Evolutionary conservation across 2,888 invertebrate genomes (phyloP), one percentile per base, ranked within the genome.

Genomic region (Onthophagus sagittarius): DNA sequence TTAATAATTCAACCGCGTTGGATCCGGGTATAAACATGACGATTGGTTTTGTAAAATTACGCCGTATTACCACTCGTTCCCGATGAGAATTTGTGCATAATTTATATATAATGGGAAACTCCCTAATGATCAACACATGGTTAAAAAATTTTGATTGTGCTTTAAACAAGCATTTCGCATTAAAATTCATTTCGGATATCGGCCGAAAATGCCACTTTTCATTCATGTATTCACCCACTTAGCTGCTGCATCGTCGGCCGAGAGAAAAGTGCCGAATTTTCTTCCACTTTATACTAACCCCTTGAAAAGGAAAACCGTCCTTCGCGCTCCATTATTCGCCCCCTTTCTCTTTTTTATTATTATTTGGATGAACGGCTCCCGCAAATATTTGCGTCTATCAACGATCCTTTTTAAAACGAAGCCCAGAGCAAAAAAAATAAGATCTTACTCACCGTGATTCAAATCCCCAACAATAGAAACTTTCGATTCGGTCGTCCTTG

Each of bases 391-490:
- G 39, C 39, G 39, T 11, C 39, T 7, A 53, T 53, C 39, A 11
- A 11, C 39, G 39, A 53, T 53, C 39, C 39, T 53, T 53, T 53
- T 7, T 1, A 53, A 53, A 53, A 53, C 39, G 4, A 11, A 53
- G 1, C 39, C 9, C 9, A 53, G n/a, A n/a, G n/a, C n/a, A 53
- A 7, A 53, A 53, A 53, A 53, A 23, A 23, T 23, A 11, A 7
- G 6, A 7, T 11, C 69, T 13, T 14, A 64, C 85, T 83, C 82
- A 86, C 86, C 85, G 79, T 84, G 85, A 84, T 84, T 86, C 83
- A 85, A 85, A 81, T 85, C 85, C 77, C 83, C 85, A 73, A 84
- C 79, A 74, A 84, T 82, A 77, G 85, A 83, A 80, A 86, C 84
- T 75, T 85, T 73, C 85, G 81, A 67, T 77, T 85, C 86, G 75